Evolutionary conservation across 2,113 vertebrate genomes (phyloP).

Genomic region (Tetrax tetrax): DNA sequence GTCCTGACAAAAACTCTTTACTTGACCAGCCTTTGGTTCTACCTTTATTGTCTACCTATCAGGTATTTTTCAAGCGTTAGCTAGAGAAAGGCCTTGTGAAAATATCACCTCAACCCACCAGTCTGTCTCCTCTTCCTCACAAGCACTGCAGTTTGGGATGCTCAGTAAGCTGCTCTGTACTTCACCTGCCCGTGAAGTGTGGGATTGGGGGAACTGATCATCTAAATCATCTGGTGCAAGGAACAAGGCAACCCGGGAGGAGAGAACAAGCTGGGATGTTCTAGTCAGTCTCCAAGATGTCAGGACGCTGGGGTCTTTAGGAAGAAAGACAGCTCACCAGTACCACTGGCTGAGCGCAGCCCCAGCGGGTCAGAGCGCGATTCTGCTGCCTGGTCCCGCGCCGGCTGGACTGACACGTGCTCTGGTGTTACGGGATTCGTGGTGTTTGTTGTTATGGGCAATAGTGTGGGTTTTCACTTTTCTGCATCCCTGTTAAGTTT

Average conservation of each 20-base stretch:
- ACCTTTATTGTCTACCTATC: too few species aligned
- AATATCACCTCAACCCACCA: background rate
- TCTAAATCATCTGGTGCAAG: background rate
- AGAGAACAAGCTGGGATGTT: background rate
- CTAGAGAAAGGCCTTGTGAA: background rate
- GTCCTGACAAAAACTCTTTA: background rate
- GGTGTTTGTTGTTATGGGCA: background rate
- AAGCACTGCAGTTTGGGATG: background rate
- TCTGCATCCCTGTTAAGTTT: background rate
- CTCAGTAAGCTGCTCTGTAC: background rate
- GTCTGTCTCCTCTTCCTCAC: background rate
- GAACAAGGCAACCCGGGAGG: background rate
- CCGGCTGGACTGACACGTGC: fast-evolving
- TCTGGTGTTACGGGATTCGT: fast-evolving
- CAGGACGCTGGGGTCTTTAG: background rate
- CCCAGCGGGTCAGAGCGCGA: background rate
- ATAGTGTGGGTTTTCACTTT: background rate
- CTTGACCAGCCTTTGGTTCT: background rate
- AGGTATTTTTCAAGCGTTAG: background rate
- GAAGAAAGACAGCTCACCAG: background rate
- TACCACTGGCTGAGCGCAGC: fast-evolving
- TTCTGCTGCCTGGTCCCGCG: background rate
- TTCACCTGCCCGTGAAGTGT: background rate
- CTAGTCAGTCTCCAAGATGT: background rate
- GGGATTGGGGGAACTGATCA: background rate